A percentile compares a stretch with the other conserved stretches of the same genome.
phyloP scores from a whole-genome alignment of 2,113 vertebrate genomes.

The Propithecus coquereli region DNA sequence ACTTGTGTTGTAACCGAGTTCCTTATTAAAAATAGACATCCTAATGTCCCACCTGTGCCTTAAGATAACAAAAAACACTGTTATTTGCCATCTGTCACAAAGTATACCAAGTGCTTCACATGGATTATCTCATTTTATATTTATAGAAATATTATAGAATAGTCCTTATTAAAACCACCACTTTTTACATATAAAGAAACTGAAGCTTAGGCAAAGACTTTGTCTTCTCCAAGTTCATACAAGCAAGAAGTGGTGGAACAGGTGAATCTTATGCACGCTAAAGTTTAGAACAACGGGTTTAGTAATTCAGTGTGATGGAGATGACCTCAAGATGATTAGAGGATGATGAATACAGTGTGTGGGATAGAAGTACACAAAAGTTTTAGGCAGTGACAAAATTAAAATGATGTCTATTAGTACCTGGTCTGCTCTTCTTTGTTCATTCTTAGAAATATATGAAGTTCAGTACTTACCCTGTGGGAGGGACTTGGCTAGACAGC shows the following conservation, averaged over 20 bases:
- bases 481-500: background rate
- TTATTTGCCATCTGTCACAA: background rate
- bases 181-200: background rate
- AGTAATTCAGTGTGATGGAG: background rate
- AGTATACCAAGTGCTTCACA: too few relatives aligned
- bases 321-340: background rate
- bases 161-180: background rate
- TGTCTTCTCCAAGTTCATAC: background rate
- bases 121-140: background rate
- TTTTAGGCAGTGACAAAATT: too few relatives aligned
- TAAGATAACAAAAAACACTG: background rate
- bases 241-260: background rate
- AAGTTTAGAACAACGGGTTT: background rate
- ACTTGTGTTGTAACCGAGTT: background rate
- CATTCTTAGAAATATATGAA: background rate
- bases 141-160: background rate
- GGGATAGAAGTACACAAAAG: background rate
- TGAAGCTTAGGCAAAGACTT: background rate
- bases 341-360: background rate
- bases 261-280: background rate
- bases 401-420: background rate
- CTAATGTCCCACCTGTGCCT: background rate
- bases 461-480: background rate
- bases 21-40: background rate
- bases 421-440: background rate